Conservation (phyloP, 2,113 vertebrate genomes). For the Protobothrops flavoviridis region DNA sequence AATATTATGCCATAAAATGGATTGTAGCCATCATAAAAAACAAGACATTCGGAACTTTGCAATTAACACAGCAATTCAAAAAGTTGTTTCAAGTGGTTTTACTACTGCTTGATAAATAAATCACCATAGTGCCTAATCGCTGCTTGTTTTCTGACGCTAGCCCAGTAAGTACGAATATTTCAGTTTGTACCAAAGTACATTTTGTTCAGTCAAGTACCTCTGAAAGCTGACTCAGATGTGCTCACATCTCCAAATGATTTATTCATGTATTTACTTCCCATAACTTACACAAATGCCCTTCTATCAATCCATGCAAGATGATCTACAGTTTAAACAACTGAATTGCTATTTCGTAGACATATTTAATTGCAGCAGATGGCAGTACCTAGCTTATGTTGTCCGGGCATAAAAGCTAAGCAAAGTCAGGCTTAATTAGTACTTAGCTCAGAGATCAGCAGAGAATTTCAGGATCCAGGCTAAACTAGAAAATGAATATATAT, state of each 20-base stretch:
- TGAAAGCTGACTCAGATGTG: constrained; percentile 6
- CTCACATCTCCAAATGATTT: neutral
- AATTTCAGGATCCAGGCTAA: neutral
- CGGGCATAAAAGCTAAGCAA: neutral
- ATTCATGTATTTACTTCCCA: neutral
- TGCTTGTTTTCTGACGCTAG: constrained; percentile 22
- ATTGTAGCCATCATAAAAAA: neutral
- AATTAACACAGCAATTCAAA: constrained; percentile 28
- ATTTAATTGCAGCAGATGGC: neutral
- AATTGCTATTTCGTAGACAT: neutral
- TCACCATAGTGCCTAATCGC: constrained; percentile 24
- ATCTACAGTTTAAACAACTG: neutral
- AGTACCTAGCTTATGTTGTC: neutral
- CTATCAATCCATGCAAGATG: neutral
- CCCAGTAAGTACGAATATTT: constrained; percentile 26
- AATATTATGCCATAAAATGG: neutral
- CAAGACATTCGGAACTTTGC: constrained; percentile 27
- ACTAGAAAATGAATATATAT: neutral
- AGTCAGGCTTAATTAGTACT: neutral
- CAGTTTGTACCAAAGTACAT: constrained; percentile 7
- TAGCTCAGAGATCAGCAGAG: neutral
- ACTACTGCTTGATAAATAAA: constrained; percentile 22
- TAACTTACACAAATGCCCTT: neutral
- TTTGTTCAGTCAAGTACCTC: constrained; percentile 33
- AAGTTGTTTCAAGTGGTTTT: constrained; percentile 1